These are phyloP conservation scores for Mamestra brassicae DNA, from an alignment of 2,888 invertebrate genomes.

Conservation along the genomic window DNA sequence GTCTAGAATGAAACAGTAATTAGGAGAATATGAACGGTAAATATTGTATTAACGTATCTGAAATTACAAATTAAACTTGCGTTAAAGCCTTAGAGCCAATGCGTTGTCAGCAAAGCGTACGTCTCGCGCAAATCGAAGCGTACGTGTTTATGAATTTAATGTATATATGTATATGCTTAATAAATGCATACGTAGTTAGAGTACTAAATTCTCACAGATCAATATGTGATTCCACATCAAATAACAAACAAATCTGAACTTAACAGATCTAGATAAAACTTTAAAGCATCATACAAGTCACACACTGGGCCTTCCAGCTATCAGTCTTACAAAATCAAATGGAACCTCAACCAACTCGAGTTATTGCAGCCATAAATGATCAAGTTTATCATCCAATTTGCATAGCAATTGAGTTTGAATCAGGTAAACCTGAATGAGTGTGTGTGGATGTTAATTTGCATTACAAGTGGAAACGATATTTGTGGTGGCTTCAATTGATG, in stretches of 20 bases:
- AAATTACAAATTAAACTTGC: background rate
- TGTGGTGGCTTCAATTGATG: conserved; percentile 1
- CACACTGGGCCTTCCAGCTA: conserved; percentile 5
- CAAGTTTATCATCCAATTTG: conserved; percentile 8
- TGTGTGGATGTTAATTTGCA: background rate
- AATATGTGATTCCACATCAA: conserved; percentile 5
- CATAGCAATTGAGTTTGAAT: background rate
- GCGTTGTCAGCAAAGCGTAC: background rate
- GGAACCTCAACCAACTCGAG: background rate
- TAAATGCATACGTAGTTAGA: conserved; percentile 9
- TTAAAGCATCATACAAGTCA: conserved; percentile 16
- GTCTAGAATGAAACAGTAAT: background rate
- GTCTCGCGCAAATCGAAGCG: background rate
- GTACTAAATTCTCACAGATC: conserved; percentile 24
- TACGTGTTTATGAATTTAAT: background rate
- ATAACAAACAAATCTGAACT: conserved; percentile 3
- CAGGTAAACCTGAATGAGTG: background rate
- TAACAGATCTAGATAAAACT: conserved; percentile 2
- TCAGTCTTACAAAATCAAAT: conserved; percentile 31
- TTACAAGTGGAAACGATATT: background rate
- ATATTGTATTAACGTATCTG: background rate
- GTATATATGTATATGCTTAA: background rate
- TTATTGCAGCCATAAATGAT: conserved; percentile 4
- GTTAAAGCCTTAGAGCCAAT: background rate
- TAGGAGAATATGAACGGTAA: background rate